A percentile compares a stretch with the other conserved stretches of the same genome.
These are phyloP conservation scores for Plectus sambesii DNA, from an alignment of 1,140 invertebrate species.

Conservation along the genomic window DNA sequence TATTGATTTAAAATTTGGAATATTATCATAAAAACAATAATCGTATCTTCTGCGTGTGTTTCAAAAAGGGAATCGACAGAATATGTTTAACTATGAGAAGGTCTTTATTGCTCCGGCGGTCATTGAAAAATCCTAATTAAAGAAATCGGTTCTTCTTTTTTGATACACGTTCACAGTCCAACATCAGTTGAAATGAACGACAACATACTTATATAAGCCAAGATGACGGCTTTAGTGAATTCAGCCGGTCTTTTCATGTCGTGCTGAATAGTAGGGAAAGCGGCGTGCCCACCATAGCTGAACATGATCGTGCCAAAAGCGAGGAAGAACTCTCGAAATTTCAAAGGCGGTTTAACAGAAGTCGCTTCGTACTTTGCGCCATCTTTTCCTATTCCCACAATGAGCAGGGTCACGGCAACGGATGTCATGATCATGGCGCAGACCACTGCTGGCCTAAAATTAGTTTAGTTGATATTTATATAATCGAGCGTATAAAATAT, in stretches of 20 bases:
- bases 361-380: constrained; percentile 80
- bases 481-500: too few species aligned
- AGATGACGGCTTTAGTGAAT: constrained; percentile 31
- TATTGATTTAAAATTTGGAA: too few species aligned
- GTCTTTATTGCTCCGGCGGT: too few species aligned
- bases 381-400: constrained; percentile 82
- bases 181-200: constrained; percentile 8
- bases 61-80: constrained; percentile 40
- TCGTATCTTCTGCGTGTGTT: too few species aligned
- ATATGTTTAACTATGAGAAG: background rate
- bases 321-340: constrained; percentile 30
- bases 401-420: constrained; percentile 64
- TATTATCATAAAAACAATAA: constrained; percentile 29
- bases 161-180: background rate
- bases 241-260: constrained; percentile 46
- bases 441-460: constrained; percentile 3
- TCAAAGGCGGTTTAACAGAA: constrained; percentile 57
- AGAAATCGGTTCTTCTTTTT: background rate
- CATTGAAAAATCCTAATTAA: background rate
- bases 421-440: constrained; percentile 49
- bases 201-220: constrained; percentile 19
- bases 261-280: constrained; percentile 48
- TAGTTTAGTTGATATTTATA: background rate
- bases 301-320: constrained; percentile 47
- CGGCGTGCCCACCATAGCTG: constrained; percentile 46